Evolutionary conservation across 2,888 invertebrate genomes (phyloP).

Genomic region (Oscheius sp.): DNA sequence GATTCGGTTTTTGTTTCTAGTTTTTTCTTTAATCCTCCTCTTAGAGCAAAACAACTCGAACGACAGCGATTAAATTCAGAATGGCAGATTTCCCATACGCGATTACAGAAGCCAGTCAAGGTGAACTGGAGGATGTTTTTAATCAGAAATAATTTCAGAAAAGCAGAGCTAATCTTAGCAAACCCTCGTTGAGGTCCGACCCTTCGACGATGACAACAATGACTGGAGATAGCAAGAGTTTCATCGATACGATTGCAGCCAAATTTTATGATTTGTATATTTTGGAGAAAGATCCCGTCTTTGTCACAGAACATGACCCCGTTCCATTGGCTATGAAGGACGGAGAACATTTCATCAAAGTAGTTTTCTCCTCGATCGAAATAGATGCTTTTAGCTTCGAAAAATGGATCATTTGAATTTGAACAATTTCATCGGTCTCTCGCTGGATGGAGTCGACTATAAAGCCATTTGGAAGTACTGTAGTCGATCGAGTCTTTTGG

Average conservation of each 20-base stretch:
- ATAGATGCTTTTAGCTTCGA: constrained; percentile 43
- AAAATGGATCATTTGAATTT: constrained; percentile 65
- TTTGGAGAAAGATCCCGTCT: constrained; percentile 45
- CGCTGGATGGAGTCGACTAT: constrained; percentile 57
- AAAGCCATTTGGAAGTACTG: constrained; percentile 65
- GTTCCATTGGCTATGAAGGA: constrained; percentile 36
- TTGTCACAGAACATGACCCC: constrained; percentile 44
- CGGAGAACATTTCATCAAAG: constrained; percentile 42
- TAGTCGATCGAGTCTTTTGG: constrained; percentile 49
- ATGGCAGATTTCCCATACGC: constrained; percentile 43
- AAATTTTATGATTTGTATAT: constrained; percentile 37
- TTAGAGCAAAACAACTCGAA: constrained; percentile 43
- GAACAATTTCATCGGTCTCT: constrained; percentile 66
- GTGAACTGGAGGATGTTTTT: background rate
- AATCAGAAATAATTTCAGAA: constrained; percentile 46
- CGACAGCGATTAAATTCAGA: constrained; percentile 46
- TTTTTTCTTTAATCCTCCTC: background rate
- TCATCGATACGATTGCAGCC: background rate
- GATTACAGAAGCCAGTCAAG: constrained; percentile 6
- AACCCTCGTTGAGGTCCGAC: constrained; percentile 48
- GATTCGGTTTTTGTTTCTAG: constrained; percentile 3
- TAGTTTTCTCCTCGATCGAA: no score
- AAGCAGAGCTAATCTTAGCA: constrained; percentile 33
- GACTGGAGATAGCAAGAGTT: constrained; percentile 40
- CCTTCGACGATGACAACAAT: constrained; percentile 45